Percentiles rank a stretch among this genome's conserved stretches.
phyloP scores from a whole-genome alignment of 2,113 vertebrate species.

The Muntiacus muntjak region DNA sequence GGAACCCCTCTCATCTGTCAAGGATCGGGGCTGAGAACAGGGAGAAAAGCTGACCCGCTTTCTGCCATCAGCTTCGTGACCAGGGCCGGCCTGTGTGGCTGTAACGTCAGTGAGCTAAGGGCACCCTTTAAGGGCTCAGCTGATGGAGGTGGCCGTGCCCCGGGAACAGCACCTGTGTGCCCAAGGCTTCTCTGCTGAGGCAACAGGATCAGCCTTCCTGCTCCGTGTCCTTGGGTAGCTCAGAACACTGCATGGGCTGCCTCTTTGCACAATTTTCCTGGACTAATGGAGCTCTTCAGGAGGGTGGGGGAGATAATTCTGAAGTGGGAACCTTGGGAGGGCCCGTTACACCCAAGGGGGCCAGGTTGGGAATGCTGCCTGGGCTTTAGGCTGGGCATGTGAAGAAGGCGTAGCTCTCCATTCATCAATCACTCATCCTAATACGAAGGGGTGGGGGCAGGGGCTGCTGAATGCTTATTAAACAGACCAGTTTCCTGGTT shows the following conservation, averaged over 20 bases:
- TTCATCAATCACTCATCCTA: not conserved
- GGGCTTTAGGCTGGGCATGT: not conserved
- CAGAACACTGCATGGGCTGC: not conserved
- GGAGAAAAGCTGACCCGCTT: not conserved
- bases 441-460: not conserved
- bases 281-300: not conserved
- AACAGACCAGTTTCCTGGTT: not conserved
- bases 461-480: not conserved
- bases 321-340: not conserved
- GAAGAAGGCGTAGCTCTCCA: not conserved
- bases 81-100: not conserved
- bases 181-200: not conserved
- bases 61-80: not conserved
- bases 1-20: not conserved
- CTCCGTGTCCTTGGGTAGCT: not conserved
- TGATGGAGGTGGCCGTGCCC: not conserved
- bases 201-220: not conserved
- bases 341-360: not conserved
- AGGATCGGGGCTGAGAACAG: not conserved
- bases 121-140: not conserved
- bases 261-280: not conserved
- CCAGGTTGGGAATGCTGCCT: not conserved
- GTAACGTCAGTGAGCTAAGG: not conserved
- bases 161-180: not conserved
- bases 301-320: not conserved